Percentiles rank a stretch among this genome's conserved stretches.
phyloP scores from a whole-genome alignment of 2,888 invertebrate genomes.

The Norana najaformis region DNA sequence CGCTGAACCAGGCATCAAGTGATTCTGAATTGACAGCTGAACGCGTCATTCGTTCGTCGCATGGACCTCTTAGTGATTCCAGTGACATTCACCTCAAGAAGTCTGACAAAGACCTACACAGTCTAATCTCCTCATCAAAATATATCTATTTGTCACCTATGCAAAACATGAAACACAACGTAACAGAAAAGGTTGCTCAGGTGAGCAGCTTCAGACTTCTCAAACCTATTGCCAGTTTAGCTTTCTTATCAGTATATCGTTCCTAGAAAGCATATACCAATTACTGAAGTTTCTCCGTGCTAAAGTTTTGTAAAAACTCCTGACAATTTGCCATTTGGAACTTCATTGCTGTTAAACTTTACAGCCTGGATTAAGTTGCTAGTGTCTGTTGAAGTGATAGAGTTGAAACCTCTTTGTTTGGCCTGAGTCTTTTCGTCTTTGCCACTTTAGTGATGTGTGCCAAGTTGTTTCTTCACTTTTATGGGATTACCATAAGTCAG shows the following conservation, averaged over 20 bases:
- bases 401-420: background rate
- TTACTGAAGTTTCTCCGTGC: background rate
- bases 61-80: conserved; percentile 67
- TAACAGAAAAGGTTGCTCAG: conserved; percentile 82
- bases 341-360: background rate
- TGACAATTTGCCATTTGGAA: background rate
- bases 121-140: conserved; percentile 48
- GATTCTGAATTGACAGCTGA: conserved; percentile 75
- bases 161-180: conserved; percentile 65
- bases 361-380: no score
- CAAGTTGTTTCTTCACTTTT: background rate
- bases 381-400: background rate
- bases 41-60: conserved; percentile 68
- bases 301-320: background rate
- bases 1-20: conserved; percentile 74
- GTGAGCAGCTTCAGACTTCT: conserved; percentile 63
- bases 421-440: background rate
- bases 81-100: conserved; percentile 48
- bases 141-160: conserved; percentile 56
- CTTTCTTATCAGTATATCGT: background rate
- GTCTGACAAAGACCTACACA: conserved; percentile 52
- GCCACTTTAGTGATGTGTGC: background rate
- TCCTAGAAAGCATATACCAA: background rate
- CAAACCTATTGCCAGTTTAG: background rate
- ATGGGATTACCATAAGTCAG: background rate